Evolutionary conservation across 2,888 invertebrate genomes (phyloP).

Genomic region (Abrostola tripartita): DNA sequence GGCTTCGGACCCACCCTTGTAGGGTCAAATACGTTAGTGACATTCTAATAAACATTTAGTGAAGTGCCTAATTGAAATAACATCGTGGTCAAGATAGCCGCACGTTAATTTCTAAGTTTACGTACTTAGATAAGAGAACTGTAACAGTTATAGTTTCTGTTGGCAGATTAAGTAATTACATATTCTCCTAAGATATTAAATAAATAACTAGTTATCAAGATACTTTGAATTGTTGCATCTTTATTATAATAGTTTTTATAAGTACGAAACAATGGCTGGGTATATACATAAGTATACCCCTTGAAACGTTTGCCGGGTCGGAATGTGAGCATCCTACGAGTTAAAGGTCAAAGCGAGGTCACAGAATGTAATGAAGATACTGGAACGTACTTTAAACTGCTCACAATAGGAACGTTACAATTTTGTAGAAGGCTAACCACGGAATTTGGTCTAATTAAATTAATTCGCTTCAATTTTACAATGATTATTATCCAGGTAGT

Average conservation of each 20-base stretch:
- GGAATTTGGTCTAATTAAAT: constrained; percentile 51
- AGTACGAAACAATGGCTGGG: constrained; percentile 67
- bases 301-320: constrained; percentile 73
- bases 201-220: constrained; percentile 16
- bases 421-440: constrained; percentile 73
- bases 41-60: not conserved
- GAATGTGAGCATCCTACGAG: constrained; percentile 83
- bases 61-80: constrained; percentile 8
- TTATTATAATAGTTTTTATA: constrained; percentile 49
- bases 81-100: not conserved
- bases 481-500: constrained; percentile 34
- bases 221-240: constrained; percentile 21
- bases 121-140: too few species aligned
- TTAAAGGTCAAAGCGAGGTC: constrained; percentile 82
- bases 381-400: constrained; percentile 61
- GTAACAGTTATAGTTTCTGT: not conserved
- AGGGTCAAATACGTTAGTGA: not conserved
- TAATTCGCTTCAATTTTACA: constrained; percentile 47
- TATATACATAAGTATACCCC: constrained; percentile 71
- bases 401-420: constrained; percentile 71
- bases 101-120: not conserved
- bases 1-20: too few species aligned
- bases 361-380: constrained; percentile 63
- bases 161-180: not conserved
- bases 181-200: constrained; percentile 11